Conservation (phyloP, 2,888 invertebrate species). For the Acanthacorydalis orientalis region DNA sequence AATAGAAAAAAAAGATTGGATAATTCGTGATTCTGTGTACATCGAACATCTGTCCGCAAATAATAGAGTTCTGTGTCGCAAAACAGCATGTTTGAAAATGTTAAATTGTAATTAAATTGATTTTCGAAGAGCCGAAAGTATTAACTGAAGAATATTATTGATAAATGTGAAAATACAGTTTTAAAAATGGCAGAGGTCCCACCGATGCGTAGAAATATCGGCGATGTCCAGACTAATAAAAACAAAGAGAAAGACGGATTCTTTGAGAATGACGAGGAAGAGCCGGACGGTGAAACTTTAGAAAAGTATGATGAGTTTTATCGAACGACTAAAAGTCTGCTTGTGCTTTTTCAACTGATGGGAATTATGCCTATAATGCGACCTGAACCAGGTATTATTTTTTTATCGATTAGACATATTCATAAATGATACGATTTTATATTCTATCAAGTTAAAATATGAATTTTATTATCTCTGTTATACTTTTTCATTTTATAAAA, state of each 20-base stretch:
- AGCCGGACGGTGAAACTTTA: constrained; percentile 36
- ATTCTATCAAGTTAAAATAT: too few species aligned
- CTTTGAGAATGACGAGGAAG: constrained; percentile 11
- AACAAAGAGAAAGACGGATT: not conserved
- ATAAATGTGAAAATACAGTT: not conserved
- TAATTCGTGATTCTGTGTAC: too few species aligned
- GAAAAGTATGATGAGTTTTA: constrained; percentile 55
- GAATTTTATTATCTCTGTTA: too few species aligned
- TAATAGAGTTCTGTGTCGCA: too few species aligned
- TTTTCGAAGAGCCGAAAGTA: not conserved
- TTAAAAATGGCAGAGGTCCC: not conserved
- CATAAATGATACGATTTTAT: too few species aligned
- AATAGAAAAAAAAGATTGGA: too few species aligned
- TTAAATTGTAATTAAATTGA: too few species aligned
- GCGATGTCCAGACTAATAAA: not conserved
- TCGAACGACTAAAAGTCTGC: constrained; percentile 47
- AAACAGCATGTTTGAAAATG: too few species aligned
- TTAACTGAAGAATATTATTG: not conserved
- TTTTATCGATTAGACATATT: not conserved
- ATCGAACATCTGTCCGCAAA: too few species aligned
- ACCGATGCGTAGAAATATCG: not conserved
- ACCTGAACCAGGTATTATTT: constrained; percentile 31
- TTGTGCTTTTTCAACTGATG: constrained; percentile 58
- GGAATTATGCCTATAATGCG: constrained; percentile 60
- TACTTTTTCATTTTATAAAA: too few species aligned